A percentile compares a stretch with the other conserved stretches of the same genome.
These are phyloP conservation scores for Tethya wilhelma DNA, from an alignment of 37 sponge, comb jelly and placozoan genomes.

Conservation along the genomic window DNA sequence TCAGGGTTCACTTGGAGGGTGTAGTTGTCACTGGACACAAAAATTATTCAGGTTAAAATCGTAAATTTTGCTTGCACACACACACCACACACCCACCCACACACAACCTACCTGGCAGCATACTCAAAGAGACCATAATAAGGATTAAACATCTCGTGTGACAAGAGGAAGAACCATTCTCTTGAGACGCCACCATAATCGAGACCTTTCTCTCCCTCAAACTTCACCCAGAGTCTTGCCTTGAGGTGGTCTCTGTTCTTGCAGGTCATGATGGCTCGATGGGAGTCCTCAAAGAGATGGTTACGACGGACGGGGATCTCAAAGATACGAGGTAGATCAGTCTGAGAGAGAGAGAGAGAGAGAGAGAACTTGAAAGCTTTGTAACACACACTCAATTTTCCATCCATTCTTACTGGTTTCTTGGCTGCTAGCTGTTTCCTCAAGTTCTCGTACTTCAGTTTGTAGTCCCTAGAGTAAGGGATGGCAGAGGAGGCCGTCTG, in stretches of 20 bases:
- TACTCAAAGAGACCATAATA: conserved; percentile 99
- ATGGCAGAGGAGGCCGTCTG: conserved; percentile 39
- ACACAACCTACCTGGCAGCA: conserved; percentile 75
- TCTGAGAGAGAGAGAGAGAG: conserved; percentile 7
- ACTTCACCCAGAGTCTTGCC: conserved; percentile 87
- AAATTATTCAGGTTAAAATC: not conserved
- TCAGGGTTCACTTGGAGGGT: conserved; percentile 98
- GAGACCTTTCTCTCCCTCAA: conserved; percentile 91
- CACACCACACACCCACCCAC: too few species aligned
- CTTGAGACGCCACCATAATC: conserved; percentile 98
- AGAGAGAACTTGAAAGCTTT: not conserved
- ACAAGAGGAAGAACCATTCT: conserved; percentile 96
- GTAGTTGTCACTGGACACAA: conserved; percentile 94
- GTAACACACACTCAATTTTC: not conserved
- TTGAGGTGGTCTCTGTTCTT: conserved; percentile 66
- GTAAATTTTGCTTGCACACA: not conserved
- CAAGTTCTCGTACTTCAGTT: conserved; percentile 83
- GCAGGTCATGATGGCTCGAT: conserved; percentile 71
- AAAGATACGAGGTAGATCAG: conserved; percentile 66
- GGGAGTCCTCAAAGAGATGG: conserved; percentile 86
- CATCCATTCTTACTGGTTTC: conserved; percentile 68
- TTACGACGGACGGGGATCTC: conserved; percentile 82
- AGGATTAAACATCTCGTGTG: conserved; percentile 98
- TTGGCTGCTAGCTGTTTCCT: conserved; percentile 59
- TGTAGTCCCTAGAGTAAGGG: conserved; percentile 90